Evolutionary conservation across 2,113 vertebrate genomes (phyloP).

Genomic region (Peromyscus leucopus): DNA sequence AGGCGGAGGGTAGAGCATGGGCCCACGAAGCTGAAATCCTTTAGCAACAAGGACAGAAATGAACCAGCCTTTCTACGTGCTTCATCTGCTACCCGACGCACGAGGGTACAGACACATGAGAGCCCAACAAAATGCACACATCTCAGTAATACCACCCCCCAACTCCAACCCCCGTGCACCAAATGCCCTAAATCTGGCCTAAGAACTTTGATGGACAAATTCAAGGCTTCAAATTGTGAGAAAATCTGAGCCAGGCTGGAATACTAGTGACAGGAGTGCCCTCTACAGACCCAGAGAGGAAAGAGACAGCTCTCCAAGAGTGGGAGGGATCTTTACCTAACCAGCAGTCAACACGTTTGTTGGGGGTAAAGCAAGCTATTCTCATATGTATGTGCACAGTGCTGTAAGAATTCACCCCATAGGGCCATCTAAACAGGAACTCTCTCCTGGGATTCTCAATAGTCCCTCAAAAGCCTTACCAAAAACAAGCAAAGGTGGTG

Average conservation of each 20-base stretch:
- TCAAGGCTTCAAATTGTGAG: not conserved
- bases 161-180: not conserved
- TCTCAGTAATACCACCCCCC: not conserved
- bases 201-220: not conserved
- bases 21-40: not conserved
- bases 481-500: not conserved
- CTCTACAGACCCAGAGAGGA: conserved; percentile 80
- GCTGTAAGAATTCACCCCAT: not conserved
- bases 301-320: not conserved
- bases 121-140: not conserved
- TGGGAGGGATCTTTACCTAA: not conserved
- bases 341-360: not conserved
- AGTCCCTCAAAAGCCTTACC: not conserved
- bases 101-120: not conserved
- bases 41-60: not conserved
- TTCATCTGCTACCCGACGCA: not conserved
- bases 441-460: not conserved
- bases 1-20: not conserved
- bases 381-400: not conserved
- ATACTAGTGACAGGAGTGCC: conserved; percentile 74
- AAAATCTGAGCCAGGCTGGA: not conserved
- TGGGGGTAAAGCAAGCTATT: not conserved
- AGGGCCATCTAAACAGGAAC: not conserved
- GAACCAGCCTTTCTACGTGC: not conserved
- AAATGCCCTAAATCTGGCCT: not conserved